A percentile compares a stretch with the other conserved stretches of the same genome.
These are phyloP conservation scores for Yponomeuta evonymella DNA, from an alignment of 2,888 invertebrate species.

Conservation along the genomic window DNA sequence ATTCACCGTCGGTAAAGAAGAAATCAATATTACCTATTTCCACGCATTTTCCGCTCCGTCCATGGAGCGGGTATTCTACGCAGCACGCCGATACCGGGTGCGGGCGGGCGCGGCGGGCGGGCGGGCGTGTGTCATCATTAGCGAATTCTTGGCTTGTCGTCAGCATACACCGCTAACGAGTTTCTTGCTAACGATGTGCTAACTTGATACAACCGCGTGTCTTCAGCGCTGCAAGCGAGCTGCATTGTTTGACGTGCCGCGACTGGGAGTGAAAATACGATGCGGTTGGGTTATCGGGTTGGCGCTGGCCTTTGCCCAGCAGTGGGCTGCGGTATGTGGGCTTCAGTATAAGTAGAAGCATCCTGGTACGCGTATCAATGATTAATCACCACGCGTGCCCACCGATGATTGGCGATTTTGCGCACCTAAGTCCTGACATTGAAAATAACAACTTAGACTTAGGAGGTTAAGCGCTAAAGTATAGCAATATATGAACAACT, in stretches of 20 bases:
- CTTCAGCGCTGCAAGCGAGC: slow-evolving; percentile 4
- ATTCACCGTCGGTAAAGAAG: no score
- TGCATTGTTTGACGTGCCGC: slow-evolving; percentile 15
- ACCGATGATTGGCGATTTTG: no score
- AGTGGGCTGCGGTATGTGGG: no score
- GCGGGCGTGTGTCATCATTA: slow-evolving; percentile 63
- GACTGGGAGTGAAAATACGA: not conserved
- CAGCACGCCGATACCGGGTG: not conserved
- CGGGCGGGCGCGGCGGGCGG: not conserved
- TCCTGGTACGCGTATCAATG: no score
- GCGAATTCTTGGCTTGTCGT: slow-evolving; percentile 70
- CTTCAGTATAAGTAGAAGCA: no score
- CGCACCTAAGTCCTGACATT: no score
- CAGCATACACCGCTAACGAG: slow-evolving; percentile 70
- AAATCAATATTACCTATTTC: no score
- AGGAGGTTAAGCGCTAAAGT: no score
- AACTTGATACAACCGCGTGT: slow-evolving; percentile 52
- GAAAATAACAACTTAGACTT: no score
- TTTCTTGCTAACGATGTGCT: slow-evolving; percentile 68
- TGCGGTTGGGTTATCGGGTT: slow-evolving; percentile 18
- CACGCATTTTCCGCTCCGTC: no score
- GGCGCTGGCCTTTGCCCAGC: not conserved
- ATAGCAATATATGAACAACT: no score
- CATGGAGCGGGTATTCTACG: not conserved
- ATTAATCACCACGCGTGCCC: no score